Percentiles rank a stretch among this genome's conserved stretches.
phyloP scores from a whole-genome alignment of 1,140 invertebrate genomes.

The Calliphora vicina region DNA sequence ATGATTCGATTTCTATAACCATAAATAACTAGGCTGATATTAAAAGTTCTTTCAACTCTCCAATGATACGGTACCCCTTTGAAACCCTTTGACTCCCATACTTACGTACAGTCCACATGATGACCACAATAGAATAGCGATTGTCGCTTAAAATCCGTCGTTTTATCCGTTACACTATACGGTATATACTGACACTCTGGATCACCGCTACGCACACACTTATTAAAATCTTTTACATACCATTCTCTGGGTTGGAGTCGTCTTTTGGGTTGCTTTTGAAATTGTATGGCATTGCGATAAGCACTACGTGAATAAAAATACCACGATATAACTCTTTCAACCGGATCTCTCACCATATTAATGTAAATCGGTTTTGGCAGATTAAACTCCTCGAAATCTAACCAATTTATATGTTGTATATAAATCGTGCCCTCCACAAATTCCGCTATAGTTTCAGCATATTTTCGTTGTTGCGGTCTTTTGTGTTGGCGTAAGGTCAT shows the following conservation, averaged over 20 bases:
- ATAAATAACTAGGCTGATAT: too few relatives aligned
- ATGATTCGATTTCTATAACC: too few relatives aligned
- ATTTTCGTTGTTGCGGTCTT: constrained; percentile 65
- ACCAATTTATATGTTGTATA: constrained; percentile 63
- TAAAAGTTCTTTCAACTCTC: too few relatives aligned
- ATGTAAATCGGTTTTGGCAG: constrained; percentile 85
- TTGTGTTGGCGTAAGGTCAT: constrained; percentile 20
- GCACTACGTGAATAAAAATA: constrained; percentile 81
- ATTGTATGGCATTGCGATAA: constrained; percentile 65
- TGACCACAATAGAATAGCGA: constrained; percentile 90
- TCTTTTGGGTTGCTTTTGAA: constrained; percentile 78
- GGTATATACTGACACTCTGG: constrained; percentile 82
- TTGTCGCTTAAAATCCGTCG: constrained; percentile 81
- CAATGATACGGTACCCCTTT: too few relatives aligned
- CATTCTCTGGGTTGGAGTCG: constrained; percentile 80
- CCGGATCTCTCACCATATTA: constrained; percentile 86
- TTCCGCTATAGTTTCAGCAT: constrained; percentile 43
- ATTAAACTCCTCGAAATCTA: constrained; percentile 73
- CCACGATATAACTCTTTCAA: constrained; percentile 90
- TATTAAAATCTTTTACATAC: constrained; percentile 88
- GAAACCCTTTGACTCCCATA: constrained; percentile 43
- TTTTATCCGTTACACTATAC: constrained; percentile 76
- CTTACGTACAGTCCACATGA: constrained; percentile 82
- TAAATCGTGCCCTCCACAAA: constrained; percentile 50
- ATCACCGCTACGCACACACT: constrained; percentile 80